Base-by-base conservation (phyloP, 2,888 invertebrate species). In the Apamea anceps region DNA sequence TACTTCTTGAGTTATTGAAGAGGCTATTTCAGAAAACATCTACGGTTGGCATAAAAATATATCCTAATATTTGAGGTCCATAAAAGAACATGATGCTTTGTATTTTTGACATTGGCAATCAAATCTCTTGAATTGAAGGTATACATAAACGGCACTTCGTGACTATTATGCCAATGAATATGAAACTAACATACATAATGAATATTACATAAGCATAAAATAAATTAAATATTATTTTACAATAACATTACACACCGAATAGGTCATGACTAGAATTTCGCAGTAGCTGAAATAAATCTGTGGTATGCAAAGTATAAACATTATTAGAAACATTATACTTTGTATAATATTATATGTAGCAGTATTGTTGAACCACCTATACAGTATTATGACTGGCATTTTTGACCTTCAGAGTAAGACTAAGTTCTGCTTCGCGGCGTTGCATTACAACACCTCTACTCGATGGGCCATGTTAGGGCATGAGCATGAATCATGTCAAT, bases 211-310 rank as follows among this genome's bases (percentile, higher is more conserved):
- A 76, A 79, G 72, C 42, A 77, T 77, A 67, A 73, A 63, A 72
- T 81, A 71, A 78, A 76, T 74, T n/a, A 70, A 67, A 75, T 79
- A 85, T 77, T 73, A 67, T 62, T 79, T 71, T 74, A 80, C 75
- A 78, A 74, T 77, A 82, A 82, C 78, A 78, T 66, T n/a, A 54
- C 18, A 72, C 18, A 13, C 45, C 67, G 63, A 62, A 70, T 32
- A 62, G 66, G 25, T 48, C 25, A 70, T 67, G 71, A 51, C 54
- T 76, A 75, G 72, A 81, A 87, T 81, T 75, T 84, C 72, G 42
- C 72, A 75, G 70, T 71, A 28, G 60, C 60, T 75, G 76, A 79
- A 87, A 77, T 79, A 21, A 51, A 66, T 75, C 57, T 66, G n/a
- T 60, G 48, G 28, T 32, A 54, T 13, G 65, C 54, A 63, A 67